phyloP scores from a whole-genome alignment of 2,888 invertebrate species.

The Melieria crassipennis region DNA sequence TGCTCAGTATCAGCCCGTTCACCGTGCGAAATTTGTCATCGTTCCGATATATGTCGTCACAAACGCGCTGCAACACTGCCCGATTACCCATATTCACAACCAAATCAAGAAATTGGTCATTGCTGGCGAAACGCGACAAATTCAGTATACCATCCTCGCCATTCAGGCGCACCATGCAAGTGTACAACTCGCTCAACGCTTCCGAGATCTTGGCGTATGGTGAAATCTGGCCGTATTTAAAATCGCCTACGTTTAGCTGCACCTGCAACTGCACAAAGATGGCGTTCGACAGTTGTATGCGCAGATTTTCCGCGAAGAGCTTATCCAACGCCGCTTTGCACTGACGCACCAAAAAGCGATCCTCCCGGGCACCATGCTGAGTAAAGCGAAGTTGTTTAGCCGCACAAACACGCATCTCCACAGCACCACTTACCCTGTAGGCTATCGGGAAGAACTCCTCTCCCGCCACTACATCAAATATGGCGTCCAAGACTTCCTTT shows the following conservation, averaged over 20 bases:
- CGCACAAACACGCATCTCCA: not conserved
- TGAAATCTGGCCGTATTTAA: conserved; percentile 53
- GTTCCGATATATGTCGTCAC: conserved; percentile 54
- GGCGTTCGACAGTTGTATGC: conserved; percentile 48
- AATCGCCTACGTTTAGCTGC: conserved; percentile 54
- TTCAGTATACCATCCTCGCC: conserved; percentile 53
- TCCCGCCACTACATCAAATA: conserved; percentile 53
- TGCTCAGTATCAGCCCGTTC: conserved; percentile 53
- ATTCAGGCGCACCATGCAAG: conserved; percentile 44
- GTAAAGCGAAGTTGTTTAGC: not conserved
- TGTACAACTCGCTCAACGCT: conserved; percentile 47
- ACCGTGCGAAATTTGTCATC: conserved; percentile 51
- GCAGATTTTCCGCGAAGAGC: conserved; percentile 52
- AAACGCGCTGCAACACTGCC: conserved; percentile 52
- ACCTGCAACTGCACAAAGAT: conserved; percentile 47
- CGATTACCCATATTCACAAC: conserved; percentile 53
- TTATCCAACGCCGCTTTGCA: conserved; percentile 57
- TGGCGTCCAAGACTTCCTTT: conserved; percentile 48
- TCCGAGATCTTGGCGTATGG: conserved; percentile 50
- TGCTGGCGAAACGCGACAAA: conserved; percentile 50
- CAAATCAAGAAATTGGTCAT: conserved; percentile 48
- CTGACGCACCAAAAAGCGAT: conserved; percentile 55
- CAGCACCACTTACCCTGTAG: conserved; percentile 50
- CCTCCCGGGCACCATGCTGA: conserved; percentile 50
- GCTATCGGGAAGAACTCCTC: conserved; percentile 58